Conservation (phyloP, 2,888 invertebrate species). For the Lycia hirtaria region DNA sequence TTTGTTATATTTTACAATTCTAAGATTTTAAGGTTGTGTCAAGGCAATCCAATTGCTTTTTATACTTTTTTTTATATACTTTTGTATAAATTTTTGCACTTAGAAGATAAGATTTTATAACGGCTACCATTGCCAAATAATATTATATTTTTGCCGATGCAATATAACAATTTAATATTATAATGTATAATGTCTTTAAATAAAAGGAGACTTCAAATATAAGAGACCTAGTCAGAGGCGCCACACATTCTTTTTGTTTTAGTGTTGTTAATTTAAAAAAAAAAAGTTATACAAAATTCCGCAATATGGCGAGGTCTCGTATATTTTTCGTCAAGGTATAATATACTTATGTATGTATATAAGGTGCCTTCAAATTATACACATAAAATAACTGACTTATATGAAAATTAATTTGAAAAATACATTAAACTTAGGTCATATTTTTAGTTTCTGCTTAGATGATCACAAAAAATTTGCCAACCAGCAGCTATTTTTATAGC, state of each 20-base stretch:
- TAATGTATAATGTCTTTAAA: too few species aligned
- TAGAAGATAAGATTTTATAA: constrained; percentile 28
- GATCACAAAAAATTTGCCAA: not conserved
- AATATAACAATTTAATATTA: constrained; percentile 23
- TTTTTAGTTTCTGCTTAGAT: constrained; percentile 2
- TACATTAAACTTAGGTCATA: constrained; percentile 62
- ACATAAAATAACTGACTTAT: constrained; percentile 2
- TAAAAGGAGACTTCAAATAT: too few species aligned
- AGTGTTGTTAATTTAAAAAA: too few species aligned
- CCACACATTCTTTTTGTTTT: too few species aligned
- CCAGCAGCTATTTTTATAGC: not conserved
- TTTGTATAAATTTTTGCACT: constrained; percentile 49
- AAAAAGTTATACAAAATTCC: too few species aligned
- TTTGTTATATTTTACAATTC: constrained; percentile 29
- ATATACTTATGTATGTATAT: constrained; percentile 4
- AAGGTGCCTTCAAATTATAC: constrained; percentile 6
- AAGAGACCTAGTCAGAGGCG: too few species aligned
- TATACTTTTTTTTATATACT: constrained; percentile 44
- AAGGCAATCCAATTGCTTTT: constrained; percentile 76
- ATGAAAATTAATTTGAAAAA: constrained; percentile 52
- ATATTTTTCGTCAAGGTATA: too few species aligned
- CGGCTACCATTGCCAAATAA: constrained; percentile 37
- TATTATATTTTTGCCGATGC: constrained; percentile 32
- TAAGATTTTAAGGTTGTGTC: constrained; percentile 70
- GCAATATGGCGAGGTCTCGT: too few species aligned